Percentiles rank a stretch among this genome's conserved stretches.
Evolutionary conservation across 2,888 invertebrate species (phyloP).

Genomic region (Crepidodera aurea): DNA sequence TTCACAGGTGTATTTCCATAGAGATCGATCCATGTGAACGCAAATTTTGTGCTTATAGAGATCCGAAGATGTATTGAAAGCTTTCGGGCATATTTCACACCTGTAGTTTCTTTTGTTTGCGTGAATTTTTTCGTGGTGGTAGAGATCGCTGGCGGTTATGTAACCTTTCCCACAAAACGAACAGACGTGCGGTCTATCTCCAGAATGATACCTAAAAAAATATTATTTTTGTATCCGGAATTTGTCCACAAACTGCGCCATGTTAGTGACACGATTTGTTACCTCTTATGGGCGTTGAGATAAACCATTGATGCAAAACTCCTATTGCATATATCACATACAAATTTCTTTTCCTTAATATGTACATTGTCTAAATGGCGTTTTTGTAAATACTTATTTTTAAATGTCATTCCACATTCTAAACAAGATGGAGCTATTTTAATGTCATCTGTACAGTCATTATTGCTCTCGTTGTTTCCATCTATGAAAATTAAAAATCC

Average conservation of each 20-base stretch:
- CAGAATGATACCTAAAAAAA: slow-evolving; percentile 46
- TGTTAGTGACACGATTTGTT: neutral
- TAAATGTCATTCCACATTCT: slow-evolving; percentile 49
- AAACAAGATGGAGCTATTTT: slow-evolving; percentile 39
- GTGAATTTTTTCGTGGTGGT: slow-evolving; percentile 58
- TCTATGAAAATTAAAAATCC: slow-evolving; percentile 15
- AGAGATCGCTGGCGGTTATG: slow-evolving; percentile 55
- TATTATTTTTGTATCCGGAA: neutral
- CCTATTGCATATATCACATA: slow-evolving; percentile 54
- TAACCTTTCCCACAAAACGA: slow-evolving; percentile 61
- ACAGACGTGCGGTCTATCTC: slow-evolving; percentile 54
- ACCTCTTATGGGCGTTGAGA: slow-evolving; percentile 53
- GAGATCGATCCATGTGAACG: slow-evolving; percentile 52
- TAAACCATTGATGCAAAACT: slow-evolving; percentile 55
- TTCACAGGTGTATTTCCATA: slow-evolving; percentile 55
- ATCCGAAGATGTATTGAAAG: slow-evolving; percentile 57
- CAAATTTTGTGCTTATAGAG: slow-evolving; percentile 57
- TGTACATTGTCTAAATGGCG: slow-evolving; percentile 55
- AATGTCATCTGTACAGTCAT: neutral
- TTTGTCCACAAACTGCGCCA: neutral
- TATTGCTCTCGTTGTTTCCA: slow-evolving; percentile 2
- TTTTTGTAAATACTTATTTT: slow-evolving; percentile 52
- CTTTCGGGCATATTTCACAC: slow-evolving; percentile 55
- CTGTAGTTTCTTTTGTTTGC: slow-evolving; percentile 54
- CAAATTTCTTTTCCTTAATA: slow-evolving; percentile 53